These are phyloP conservation scores for Naja naja DNA, from an alignment of 2,113 vertebrate species.

Conservation along the genomic window DNA sequence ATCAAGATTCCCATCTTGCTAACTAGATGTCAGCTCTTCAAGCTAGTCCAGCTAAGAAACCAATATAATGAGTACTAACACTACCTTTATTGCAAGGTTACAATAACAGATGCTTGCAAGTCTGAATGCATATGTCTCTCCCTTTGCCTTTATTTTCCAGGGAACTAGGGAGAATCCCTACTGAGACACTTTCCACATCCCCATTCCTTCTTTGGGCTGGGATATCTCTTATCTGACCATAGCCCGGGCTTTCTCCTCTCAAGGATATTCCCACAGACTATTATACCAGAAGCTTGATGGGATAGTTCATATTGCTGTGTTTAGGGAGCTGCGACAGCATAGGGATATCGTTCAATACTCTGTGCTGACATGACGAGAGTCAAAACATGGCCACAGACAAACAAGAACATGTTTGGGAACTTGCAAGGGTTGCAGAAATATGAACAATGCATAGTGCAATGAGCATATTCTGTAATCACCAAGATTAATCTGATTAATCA, in stretches of 20 bases:
- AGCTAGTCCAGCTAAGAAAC: background rate
- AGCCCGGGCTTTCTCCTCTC: background rate
- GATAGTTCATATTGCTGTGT: background rate
- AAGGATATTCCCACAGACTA: background rate
- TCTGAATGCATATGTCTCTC: background rate
- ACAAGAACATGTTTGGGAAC: background rate
- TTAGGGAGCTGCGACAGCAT: background rate
- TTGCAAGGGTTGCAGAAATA: background rate
- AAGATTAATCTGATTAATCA: background rate
- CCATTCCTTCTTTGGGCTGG: background rate
- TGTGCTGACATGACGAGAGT: background rate
- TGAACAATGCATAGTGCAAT: background rate
- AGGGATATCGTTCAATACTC: background rate
- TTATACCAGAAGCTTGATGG: background rate
- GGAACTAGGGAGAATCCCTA: background rate
- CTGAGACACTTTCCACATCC: background rate
- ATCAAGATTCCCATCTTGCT: background rate
- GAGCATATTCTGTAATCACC: background rate
- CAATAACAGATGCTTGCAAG: background rate
- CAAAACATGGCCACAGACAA: background rate
- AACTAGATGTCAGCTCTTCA: background rate
- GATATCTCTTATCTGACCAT: background rate
- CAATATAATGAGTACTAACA: background rate
- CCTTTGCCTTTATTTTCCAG: background rate
- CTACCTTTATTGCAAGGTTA: background rate